Conservation (phyloP, 2,797 vertebrate species). For the Numenius phaeopus region DNA sequence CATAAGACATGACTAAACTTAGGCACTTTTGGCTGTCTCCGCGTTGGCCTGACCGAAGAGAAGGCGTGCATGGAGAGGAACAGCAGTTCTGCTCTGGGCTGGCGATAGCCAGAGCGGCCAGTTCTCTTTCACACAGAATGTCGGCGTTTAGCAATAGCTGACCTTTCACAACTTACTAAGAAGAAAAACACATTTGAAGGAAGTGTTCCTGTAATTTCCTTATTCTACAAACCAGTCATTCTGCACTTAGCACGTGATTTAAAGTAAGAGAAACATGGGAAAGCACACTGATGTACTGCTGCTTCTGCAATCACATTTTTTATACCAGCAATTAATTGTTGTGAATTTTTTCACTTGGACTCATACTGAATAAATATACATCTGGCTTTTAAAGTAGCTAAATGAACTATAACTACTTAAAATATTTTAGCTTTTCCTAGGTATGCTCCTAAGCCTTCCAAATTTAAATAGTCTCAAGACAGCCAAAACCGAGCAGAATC, state of each 20-base stretch:
- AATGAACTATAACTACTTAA: background rate
- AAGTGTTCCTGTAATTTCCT: constrained; percentile 42
- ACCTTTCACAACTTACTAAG: constrained; percentile 34
- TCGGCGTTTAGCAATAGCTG: background rate
- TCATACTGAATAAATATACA: background rate
- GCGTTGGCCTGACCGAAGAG: fast-evolving
- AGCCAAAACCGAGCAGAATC: background rate
- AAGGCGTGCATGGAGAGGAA: background rate
- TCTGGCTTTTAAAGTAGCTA: background rate
- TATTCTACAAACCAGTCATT: constrained; percentile 4
- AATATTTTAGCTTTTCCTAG: background rate
- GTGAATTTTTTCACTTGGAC: background rate
- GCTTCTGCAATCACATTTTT: background rate
- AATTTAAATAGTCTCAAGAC: background rate
- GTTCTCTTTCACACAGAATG: constrained; percentile 55
- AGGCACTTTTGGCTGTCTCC: background rate
- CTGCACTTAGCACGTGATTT: background rate
- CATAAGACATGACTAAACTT: background rate
- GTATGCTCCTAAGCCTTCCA: background rate
- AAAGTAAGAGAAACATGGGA: background rate
- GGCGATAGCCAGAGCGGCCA: fast-evolving
- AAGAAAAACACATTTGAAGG: constrained; percentile 19
- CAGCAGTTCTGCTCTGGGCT: background rate
- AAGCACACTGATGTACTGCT: background rate
- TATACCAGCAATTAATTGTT: background rate